Evolutionary conservation across 92 coral and sea anemone species (phyloP).

Genomic region (Epizoanthus rinbou): DNA sequence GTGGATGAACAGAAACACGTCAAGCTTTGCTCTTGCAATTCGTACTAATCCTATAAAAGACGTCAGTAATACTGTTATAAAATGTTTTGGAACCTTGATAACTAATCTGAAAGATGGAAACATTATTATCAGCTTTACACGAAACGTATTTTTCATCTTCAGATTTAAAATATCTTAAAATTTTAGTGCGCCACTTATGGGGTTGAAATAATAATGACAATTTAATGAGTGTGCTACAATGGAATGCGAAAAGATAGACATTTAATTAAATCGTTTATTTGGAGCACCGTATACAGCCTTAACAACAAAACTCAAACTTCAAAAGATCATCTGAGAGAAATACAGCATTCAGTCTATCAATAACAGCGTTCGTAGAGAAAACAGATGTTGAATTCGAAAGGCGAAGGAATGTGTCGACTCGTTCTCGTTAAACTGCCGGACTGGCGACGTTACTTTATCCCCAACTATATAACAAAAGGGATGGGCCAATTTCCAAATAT

Average conservation of each 20-base stretch:
- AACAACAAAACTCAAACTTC: neutral
- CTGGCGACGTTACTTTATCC: neutral
- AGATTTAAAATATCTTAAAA: neutral
- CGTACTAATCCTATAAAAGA: neutral
- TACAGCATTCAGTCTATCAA: no score
- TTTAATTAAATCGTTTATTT: neutral
- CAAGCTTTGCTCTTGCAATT: neutral
- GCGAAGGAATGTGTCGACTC: neutral
- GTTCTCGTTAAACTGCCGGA: neutral
- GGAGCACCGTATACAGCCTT: neutral
- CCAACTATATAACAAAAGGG: neutral
- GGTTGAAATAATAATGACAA: conserved; percentile 8
- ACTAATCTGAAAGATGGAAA: neutral
- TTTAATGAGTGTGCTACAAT: neutral
- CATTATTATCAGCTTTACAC: neutral
- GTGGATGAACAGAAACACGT: neutral
- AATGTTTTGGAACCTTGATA: neutral
- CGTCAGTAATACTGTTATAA: neutral
- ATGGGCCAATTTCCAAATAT: neutral
- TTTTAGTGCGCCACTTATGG: neutral
- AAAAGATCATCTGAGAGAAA: neutral
- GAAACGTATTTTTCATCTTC: neutral
- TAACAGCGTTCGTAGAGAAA: neutral
- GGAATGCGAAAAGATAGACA: neutral
- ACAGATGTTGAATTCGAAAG: neutral